Evolutionary conservation across 2,888 invertebrate species (phyloP).

Genomic region (Hetaerina titia): DNA sequence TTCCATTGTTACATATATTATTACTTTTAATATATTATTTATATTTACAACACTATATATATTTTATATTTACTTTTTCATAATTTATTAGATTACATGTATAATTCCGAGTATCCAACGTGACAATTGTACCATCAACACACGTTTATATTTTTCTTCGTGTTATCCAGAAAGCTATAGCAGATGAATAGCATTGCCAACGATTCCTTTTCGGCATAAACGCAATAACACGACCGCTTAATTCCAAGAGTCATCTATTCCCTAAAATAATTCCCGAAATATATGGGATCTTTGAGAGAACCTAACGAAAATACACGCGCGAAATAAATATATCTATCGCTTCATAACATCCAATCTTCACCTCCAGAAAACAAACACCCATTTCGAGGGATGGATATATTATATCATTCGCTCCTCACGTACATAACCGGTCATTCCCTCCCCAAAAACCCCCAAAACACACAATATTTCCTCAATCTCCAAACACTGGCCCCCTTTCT

Average conservation of each 20-base stretch:
- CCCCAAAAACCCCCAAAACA: background rate
- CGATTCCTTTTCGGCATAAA: background rate
- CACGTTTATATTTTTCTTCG: background rate
- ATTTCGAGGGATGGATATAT: background rate
- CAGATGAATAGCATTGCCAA: background rate
- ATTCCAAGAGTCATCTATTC: background rate
- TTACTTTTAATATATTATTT: too few relatives aligned
- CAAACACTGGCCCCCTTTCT: background rate
- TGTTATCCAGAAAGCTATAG: background rate
- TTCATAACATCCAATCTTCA: conserved; percentile 27
- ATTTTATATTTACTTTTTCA: too few relatives aligned
- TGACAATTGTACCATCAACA: too few relatives aligned
- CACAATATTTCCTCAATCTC: conserved; percentile 26
- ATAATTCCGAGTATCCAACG: too few relatives aligned
- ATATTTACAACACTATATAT: too few relatives aligned
- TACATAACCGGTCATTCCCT: background rate
- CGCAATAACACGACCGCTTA: background rate
- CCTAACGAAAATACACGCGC: background rate
- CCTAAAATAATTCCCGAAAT: background rate
- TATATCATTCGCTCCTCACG: conserved; percentile 1
- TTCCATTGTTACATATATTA: too few relatives aligned
- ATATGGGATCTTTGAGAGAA: background rate
- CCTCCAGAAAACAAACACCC: background rate
- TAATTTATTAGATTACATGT: too few relatives aligned
- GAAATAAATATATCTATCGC: background rate